A percentile compares a stretch with the other conserved stretches of the same genome.
Evolutionary conservation across 2,797 vertebrate species (phyloP).

Genomic region (Cottoperca gobio): DNA sequence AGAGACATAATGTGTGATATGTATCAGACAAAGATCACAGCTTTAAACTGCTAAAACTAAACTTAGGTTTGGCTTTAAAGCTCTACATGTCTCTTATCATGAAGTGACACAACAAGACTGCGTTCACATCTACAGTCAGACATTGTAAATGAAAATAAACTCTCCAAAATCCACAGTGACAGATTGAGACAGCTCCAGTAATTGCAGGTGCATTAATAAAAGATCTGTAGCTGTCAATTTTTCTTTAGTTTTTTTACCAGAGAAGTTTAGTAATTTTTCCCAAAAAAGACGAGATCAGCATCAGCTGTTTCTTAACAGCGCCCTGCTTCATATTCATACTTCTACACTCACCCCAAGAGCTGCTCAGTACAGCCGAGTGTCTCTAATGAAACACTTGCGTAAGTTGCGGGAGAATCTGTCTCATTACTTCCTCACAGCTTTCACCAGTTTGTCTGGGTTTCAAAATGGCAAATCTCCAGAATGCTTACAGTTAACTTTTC

Average conservation of each 20-base stretch:
- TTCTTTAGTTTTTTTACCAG: neutral
- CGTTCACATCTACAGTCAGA: slow-evolving; percentile 17
- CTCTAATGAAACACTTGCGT: slow-evolving; percentile 18
- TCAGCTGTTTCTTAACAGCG: slow-evolving; percentile 13
- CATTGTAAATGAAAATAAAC: slow-evolving; percentile 19
- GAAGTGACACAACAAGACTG: slow-evolving; percentile 4
- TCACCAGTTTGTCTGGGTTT: slow-evolving; percentile 17
- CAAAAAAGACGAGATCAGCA: slow-evolving; percentile 9
- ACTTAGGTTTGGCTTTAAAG: neutral
- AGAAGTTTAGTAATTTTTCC: slow-evolving; percentile 1
- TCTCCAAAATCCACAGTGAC: neutral
- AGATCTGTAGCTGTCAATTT: slow-evolving; percentile 3
- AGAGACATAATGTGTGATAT: neutral
- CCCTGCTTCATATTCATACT: slow-evolving; percentile 14
- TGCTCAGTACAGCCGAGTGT: slow-evolving; percentile 12
- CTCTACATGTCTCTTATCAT: neutral
- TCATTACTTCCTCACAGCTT: slow-evolving; percentile 28
- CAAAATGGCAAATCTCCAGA: slow-evolving; percentile 20
- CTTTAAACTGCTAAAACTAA: neutral
- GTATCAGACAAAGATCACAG: neutral
- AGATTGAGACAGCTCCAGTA: slow-evolving; percentile 2
- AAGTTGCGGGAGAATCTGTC: slow-evolving; percentile 14
- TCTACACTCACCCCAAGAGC: slow-evolving; percentile 21
- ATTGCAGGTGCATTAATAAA: slow-evolving; percentile 22
- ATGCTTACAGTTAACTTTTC: neutral